Evolutionary conservation across 2,797 vertebrate genomes (phyloP).

Genomic region (Orestias chungarensis): DNA sequence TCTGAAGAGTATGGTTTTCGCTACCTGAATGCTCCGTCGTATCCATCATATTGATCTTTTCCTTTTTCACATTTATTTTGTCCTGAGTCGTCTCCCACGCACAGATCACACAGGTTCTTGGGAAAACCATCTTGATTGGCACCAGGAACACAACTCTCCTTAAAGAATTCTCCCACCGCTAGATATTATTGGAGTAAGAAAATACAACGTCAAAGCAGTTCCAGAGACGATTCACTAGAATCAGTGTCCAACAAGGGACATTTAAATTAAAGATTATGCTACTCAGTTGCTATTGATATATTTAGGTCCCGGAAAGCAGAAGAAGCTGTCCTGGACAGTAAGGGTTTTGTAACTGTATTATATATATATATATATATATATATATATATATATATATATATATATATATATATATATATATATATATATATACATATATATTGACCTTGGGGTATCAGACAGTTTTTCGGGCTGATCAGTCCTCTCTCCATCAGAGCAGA

Average conservation of each 20-base stretch:
- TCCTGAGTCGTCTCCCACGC: slow-evolving; percentile 83
- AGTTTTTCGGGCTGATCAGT: slow-evolving; percentile 58
- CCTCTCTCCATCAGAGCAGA: slow-evolving; percentile 63
- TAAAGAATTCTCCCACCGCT: slow-evolving; percentile 90
- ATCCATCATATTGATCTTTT: slow-evolving; percentile 87
- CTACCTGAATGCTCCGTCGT: slow-evolving; percentile 94
- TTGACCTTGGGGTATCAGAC: slow-evolving; percentile 70
- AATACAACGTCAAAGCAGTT: slow-evolving; percentile 10
- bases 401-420: too few species aligned
- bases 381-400: too few species aligned
- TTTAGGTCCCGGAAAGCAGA: background rate
- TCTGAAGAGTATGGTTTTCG: slow-evolving; percentile 7
- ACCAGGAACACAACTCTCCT: slow-evolving; percentile 89
- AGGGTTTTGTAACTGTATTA: too few species aligned
- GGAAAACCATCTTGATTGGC: slow-evolving; percentile 83
- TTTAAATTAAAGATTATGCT: background rate
- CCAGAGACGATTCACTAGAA: background rate
- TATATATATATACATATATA: too few species aligned
- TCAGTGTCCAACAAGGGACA: background rate
- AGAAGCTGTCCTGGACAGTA: background rate
- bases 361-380: too few species aligned
- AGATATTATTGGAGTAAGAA: slow-evolving; percentile 31
- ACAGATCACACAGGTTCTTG: slow-evolving; percentile 83
- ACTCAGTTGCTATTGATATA: background rate
- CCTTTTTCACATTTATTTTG: slow-evolving; percentile 85